Evolutionary conservation across 2,888 invertebrate species (phyloP).

Genomic region (Drosophila suboccidentalis): DNA sequence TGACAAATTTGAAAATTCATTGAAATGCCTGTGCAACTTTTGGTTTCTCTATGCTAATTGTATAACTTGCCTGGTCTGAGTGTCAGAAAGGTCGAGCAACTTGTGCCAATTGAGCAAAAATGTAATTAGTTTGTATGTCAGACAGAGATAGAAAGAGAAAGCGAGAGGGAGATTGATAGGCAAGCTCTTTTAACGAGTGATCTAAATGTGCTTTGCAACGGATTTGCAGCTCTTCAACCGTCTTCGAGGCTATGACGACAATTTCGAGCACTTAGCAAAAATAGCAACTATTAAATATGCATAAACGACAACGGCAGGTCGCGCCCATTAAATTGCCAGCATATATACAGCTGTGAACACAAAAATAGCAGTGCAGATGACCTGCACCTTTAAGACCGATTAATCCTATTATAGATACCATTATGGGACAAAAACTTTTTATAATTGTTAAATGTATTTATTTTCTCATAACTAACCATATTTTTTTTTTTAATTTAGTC

Average conservation of each 20-base stretch:
- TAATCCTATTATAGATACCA: no score
- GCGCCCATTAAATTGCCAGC: conserved; percentile 75
- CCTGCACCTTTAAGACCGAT: no score
- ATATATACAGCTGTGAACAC: no score
- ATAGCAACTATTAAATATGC: conserved; percentile 82
- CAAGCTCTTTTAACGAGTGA: conserved; percentile 17
- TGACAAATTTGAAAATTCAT: conserved; percentile 71
- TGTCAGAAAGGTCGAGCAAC: conserved; percentile 65
- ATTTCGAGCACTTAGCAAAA: conserved; percentile 81
- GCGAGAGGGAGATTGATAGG: conserved; percentile 12
- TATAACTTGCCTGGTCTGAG: conserved; percentile 59
- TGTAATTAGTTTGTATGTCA: conserved; percentile 69
- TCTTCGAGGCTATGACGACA: conserved; percentile 50
- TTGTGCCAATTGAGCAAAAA: conserved; percentile 69
- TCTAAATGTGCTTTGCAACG: conserved; percentile 50
- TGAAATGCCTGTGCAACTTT: conserved; percentile 75
- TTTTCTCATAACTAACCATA: no score
- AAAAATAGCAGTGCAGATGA: no score
- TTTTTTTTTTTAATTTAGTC: no score
- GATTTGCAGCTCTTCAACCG: conserved; percentile 52
- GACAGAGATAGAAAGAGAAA: conserved; percentile 2
- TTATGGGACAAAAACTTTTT: no score
- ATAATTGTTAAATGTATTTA: no score
- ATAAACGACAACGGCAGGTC: conserved; percentile 72
- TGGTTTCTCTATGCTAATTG: conserved; percentile 66